phyloP scores from a whole-genome alignment of 1,140 invertebrate species.

The Stratiolaelaps scimitus region DNA sequence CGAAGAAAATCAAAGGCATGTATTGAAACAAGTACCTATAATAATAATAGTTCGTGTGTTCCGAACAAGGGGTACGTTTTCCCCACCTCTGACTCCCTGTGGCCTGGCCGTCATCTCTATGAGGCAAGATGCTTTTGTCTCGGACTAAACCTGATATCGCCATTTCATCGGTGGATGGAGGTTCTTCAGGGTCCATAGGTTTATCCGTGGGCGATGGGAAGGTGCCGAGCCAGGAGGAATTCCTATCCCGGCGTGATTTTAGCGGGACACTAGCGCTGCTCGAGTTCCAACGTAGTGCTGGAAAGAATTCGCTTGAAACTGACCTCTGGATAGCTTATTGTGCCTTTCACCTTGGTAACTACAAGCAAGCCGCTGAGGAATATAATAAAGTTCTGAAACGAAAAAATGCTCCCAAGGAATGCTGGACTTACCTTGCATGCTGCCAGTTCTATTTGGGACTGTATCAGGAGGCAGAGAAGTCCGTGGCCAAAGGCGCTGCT shows the following conservation, averaged over 20 bases:
- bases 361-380: conserved; percentile 63
- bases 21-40: no score
- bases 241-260: conserved; percentile 75
- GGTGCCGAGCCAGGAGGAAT: conserved; percentile 74
- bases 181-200: conserved; percentile 25
- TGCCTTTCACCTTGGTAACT: conserved; percentile 86
- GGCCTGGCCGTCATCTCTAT: no score
- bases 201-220: conserved; percentile 38
- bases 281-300: conserved; percentile 52
- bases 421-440: conserved; percentile 70
- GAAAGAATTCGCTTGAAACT: conserved; percentile 50
- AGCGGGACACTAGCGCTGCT: conserved; percentile 80
- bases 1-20: no score
- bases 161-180: conserved; percentile 25
- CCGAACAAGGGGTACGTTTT: no score
- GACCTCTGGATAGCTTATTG: conserved; percentile 86
- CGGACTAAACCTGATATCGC: conserved; percentile 37
- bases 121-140: conserved; percentile 35
- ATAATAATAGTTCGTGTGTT: no score
- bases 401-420: conserved; percentile 41
- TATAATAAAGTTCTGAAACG: conserved; percentile 42
- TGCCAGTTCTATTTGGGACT: conserved; percentile 89
- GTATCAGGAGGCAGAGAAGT: conserved; percentile 53
- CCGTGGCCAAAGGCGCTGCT: conserved; percentile 41
- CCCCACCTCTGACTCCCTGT: no score